A percentile compares a stretch with the other conserved stretches of the same genome.
phyloP scores from a whole-genome alignment of 2,797 vertebrate species.

The Chromobotia macracanthus region DNA sequence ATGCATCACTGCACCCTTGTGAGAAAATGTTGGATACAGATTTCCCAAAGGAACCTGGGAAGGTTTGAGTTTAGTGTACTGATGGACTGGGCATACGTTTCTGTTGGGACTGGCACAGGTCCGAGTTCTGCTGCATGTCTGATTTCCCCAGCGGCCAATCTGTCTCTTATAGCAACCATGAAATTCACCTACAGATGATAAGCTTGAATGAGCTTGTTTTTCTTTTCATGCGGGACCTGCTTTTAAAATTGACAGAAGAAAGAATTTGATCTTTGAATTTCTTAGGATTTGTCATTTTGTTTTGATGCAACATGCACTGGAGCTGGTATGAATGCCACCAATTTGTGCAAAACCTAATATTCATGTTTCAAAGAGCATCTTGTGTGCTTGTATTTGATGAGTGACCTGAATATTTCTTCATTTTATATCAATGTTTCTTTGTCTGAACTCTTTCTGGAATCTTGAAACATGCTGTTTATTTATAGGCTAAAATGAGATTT shows the following conservation, averaged over 20 bases:
- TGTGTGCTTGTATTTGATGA: not conserved
- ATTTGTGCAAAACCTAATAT: not conserved
- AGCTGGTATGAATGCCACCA: not conserved
- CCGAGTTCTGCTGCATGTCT: constrained; percentile 50
- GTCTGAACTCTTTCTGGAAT: too few species aligned
- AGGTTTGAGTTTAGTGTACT: constrained; percentile 49
- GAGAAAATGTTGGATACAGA: constrained; percentile 60
- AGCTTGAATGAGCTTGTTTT: constrained; percentile 35
- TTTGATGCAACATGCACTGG: not conserved
- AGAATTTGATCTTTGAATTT: not conserved
- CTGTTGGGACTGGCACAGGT: constrained; percentile 58
- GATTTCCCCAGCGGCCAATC: constrained; percentile 53
- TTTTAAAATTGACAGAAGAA: constrained; percentile 2
- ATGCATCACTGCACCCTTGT: constrained; percentile 58
- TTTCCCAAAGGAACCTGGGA: constrained; percentile 60
- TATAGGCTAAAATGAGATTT: too few species aligned
- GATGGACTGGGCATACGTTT: constrained; percentile 55
- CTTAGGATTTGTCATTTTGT: not conserved
- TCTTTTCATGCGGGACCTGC: constrained; percentile 18
- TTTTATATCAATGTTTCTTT: too few species aligned
- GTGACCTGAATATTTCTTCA: too few species aligned
- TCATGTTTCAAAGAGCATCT: not conserved
- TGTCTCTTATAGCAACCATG: constrained; percentile 39
- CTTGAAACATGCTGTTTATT: too few species aligned
- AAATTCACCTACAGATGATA: constrained; percentile 44